These are phyloP conservation scores for Cryptocephalus moraei DNA, from an alignment of 2,888 invertebrate species.

Conservation along the genomic window DNA sequence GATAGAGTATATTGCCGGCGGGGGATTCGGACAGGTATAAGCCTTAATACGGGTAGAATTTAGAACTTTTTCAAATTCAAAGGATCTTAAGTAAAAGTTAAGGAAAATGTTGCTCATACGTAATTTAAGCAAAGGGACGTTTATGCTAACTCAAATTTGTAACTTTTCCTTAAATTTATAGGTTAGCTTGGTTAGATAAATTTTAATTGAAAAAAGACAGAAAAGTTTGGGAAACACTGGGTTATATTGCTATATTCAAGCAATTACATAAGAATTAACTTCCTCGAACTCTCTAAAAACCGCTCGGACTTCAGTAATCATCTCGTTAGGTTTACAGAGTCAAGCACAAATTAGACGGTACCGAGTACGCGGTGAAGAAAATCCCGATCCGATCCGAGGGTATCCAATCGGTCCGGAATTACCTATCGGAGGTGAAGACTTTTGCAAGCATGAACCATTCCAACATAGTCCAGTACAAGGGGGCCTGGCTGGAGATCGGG, in stretches of 20 bases:
- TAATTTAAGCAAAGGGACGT: no score
- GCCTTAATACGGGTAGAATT: no score
- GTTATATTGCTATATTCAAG: no score
- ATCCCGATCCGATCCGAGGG: constrained; percentile 55
- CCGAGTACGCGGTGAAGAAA: constrained; percentile 73
- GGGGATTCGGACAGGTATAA: constrained; percentile 64
- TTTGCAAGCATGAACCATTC: constrained; percentile 68
- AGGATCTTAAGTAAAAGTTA: no score
- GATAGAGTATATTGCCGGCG: constrained; percentile 56
- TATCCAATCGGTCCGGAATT: constrained; percentile 52
- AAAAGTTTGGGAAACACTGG: no score
- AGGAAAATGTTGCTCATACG: no score
- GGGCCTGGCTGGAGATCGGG: constrained; percentile 68
- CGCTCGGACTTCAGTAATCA: not conserved
- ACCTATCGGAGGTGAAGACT: constrained; percentile 69
- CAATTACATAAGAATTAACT: no score
- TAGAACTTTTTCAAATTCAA: no score
- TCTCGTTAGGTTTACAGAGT: constrained; percentile 48
- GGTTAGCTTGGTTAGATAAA: no score
- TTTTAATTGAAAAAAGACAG: no score
- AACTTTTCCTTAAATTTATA: no score
- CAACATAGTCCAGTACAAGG: constrained; percentile 74
- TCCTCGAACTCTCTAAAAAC: not conserved
- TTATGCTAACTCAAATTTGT: no score
- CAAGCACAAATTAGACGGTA: constrained; percentile 62